Base-by-base conservation (phyloP, 1,140 invertebrate species). In the Drosophila yakuba region DNA sequence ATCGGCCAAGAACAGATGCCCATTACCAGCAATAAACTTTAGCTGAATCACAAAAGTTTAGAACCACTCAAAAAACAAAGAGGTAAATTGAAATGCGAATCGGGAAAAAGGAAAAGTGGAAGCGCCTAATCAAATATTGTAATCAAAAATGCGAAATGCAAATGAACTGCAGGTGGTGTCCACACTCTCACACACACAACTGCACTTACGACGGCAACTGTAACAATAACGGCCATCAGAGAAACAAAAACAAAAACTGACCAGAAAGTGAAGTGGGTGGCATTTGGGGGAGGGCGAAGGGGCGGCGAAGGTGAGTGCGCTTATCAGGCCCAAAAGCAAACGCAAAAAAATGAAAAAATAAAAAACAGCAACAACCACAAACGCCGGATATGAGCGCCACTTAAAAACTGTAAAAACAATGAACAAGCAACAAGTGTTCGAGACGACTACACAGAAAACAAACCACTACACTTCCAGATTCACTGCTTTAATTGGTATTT, bases 401-500 rank as follows among this genome's bases (percentile, higher is more conserved):
- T 88, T 89, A 84, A 82, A 81, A 88, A 88, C 80, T 80, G 83
- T 89, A 89, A 88, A 88, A 89, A 89, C 84, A 85, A 86, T 73
- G 78, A 80, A 60, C 38, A 85, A 71, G 79, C 79, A 88, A 83
- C 79, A 88, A 89, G 78, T 88, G 78, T 78, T 57, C 60, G 58
- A 39, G 57, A 59, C 35, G 67, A 47, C 32, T 51, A 51, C 48
- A 51, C 28, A 17, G 8, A 35, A 51, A 51, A 48, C 23, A 15
- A 35, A 51, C 12, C 32, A 32, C 10, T 32, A 10, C 32, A 32
- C 7, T 32, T 32, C 3, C 8, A 32, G 8, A 10, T 32, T 32
- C 2, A 2, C 7, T 8, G 7, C 8, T 8, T 8, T 3, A 8
- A 43, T 2, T 8, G 7, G 4, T n/a, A 14, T n/a, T 43, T 17